Evolutionary conservation across 2,888 invertebrate genomes (phyloP), one percentile per base, ranked within the genome.

Genomic region (Apodemia hepburni): DNA sequence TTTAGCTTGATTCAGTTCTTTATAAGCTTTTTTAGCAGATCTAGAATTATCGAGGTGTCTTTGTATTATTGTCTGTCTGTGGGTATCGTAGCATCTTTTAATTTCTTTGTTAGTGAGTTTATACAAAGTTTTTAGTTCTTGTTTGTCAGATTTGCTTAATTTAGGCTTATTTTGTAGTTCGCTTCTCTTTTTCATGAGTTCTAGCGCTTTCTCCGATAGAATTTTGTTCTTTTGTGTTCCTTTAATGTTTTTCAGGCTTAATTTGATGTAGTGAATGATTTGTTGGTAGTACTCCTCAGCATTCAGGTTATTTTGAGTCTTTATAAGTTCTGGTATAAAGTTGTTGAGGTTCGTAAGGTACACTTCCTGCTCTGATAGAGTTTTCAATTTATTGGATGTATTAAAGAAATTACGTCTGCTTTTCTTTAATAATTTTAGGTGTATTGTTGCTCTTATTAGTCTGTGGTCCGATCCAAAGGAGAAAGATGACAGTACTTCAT

Each of bases 391-490:
- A 45, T 12, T 45, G 45, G 11, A 15, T 15, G 15, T 15, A 15
- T 45, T 45, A 11, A n/a, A 45, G 15, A 45, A 45, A 45, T 45
- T 45, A 3, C 45, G 45, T 17, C 47, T 47, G 7, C 47, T 17
- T 47, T 47, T 47, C 5, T 47, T 47, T 47, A 3, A 7, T 17
- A 15, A 5, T 17, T 47, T 47, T 17, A 47, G 17, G 47, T 17
- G n/a, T n/a, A 47, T 47, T 17, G 47, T 6, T 17, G 47, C 47
- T 47, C 47, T 47, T 47, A 47, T n/a, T 47, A 47, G 17, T 17
- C 47, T 47, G 47, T 47, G 47, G 17, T 67, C 67, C 12, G 65
- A 61, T 38, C 60, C 64, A 60, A 65, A 67, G 11, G 62, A 29
- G 35, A 67, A 59, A n/a, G 65, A 65, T 22, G 60, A 58, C 66